Evolutionary conservation across 2,888 invertebrate species (phyloP).

Genomic region (Andricus curvator): DNA sequence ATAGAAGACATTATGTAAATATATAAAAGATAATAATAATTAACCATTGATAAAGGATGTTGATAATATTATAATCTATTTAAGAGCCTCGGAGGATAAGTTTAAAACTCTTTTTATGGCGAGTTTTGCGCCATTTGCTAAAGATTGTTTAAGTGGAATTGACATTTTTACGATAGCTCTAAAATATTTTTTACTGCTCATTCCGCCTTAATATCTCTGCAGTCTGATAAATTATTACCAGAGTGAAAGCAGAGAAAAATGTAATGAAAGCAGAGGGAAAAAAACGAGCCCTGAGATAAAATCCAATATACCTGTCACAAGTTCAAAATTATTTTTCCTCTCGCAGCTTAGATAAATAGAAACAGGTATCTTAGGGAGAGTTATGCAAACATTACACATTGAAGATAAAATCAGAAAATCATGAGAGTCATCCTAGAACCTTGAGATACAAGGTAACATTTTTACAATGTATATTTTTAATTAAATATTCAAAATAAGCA

Average conservation of each 20-base stretch:
- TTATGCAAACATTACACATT: neutral
- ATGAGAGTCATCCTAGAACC: neutral
- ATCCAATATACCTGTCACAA: neutral
- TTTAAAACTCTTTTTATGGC: conserved; percentile 9
- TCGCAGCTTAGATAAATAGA: conserved; percentile 9
- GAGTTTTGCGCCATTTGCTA: conserved; percentile 3
- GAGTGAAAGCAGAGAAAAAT: neutral
- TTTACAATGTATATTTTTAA: neutral
- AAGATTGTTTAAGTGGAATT: conserved; percentile 10
- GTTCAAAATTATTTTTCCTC: neutral
- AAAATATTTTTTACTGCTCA: neutral
- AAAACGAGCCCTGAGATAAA: neutral
- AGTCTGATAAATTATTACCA: neutral
- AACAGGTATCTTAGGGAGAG: conserved; percentile 25
- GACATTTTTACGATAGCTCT: conserved; percentile 2
- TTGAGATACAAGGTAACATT: neutral
- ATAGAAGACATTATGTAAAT: neutral
- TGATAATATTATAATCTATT: neutral
- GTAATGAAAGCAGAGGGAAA: neutral
- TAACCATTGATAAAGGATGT: neutral
- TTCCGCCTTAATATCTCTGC: neutral
- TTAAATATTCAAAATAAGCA: neutral
- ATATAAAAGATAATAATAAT: neutral
- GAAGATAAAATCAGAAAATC: conserved; percentile 14
- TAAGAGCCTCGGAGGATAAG: neutral